phyloP scores from a whole-genome alignment of 2,888 invertebrate species.

The Erynnis tages region DNA sequence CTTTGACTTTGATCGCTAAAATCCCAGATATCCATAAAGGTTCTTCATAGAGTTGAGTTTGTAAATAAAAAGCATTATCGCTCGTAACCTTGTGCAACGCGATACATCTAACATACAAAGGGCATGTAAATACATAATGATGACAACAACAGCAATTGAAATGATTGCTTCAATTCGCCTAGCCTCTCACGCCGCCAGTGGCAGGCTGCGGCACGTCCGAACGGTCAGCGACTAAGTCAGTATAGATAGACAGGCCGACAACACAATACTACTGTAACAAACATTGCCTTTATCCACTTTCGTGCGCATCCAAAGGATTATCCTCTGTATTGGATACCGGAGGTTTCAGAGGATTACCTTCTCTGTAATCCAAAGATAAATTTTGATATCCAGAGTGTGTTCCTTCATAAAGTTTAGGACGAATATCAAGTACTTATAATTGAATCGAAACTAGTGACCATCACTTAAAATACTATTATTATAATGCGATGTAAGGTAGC shows the following conservation, averaged over 20 bases:
- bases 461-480: no score
- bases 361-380: not conserved
- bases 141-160: not conserved
- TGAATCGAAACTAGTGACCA: no score
- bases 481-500: no score
- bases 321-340: not conserved
- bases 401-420: no score
- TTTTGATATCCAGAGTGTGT: no score
- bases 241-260: not conserved
- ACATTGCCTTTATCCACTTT: not conserved
- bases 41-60: no score
- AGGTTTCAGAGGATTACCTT: not conserved
- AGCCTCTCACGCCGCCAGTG: not conserved
- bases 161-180: slow-evolving; percentile 5
- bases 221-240: not conserved
- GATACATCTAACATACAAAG: not conserved
- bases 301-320: not conserved
- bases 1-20: no score
- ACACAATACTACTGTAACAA: not conserved
- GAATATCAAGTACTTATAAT: no score
- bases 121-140: not conserved
- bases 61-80: no score
- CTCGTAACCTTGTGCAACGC: not conserved
- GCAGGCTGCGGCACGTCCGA: not conserved
- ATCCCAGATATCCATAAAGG: no score